These are phyloP conservation scores for Cossypha caffra DNA, from an alignment of 2,797 vertebrate genomes.

Conservation along the genomic window DNA sequence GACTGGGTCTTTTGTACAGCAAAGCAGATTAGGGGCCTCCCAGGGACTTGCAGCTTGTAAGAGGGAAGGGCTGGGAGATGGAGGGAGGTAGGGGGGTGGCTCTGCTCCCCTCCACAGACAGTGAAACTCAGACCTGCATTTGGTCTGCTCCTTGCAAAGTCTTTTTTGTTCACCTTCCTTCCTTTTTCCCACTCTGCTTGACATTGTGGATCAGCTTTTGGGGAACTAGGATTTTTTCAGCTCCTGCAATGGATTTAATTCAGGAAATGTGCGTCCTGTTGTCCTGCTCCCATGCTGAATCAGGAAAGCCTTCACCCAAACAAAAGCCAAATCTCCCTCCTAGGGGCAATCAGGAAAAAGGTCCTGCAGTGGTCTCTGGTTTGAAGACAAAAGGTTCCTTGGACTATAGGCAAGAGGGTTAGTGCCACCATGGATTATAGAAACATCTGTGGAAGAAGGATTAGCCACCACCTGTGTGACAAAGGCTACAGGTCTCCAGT, in stretches of 20 bases:
- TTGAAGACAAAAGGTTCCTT: conserved; percentile 28
- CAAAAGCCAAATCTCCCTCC: conserved; percentile 46
- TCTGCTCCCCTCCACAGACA: rapidly evolving
- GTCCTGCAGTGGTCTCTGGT: neutral
- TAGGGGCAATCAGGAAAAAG: conserved; percentile 13
- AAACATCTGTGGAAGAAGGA: conserved; percentile 21
- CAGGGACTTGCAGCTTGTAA: conserved; percentile 22
- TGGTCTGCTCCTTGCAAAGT: neutral
- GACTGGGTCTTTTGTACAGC: conserved; percentile 37
- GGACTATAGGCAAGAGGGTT: conserved; percentile 1
- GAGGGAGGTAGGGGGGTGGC: neutral
- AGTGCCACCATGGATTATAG: neutral
- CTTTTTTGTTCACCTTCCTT: neutral
- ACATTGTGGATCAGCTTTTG: neutral
- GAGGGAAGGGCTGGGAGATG: neutral
- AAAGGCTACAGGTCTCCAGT: neutral
- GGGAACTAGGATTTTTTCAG: neutral
- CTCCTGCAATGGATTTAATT: neutral
- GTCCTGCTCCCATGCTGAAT: neutral
- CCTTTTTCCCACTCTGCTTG: neutral
- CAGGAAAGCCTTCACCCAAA: conserved; percentile 21
- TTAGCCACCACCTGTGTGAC: conserved; percentile 26
- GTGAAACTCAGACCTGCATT: neutral
- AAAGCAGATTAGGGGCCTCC: conserved; percentile 64
- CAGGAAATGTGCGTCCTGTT: neutral